These are phyloP conservation scores for Drosophila oshimai DNA, from an alignment of 1,140 invertebrate genomes.

Conservation along the genomic window DNA sequence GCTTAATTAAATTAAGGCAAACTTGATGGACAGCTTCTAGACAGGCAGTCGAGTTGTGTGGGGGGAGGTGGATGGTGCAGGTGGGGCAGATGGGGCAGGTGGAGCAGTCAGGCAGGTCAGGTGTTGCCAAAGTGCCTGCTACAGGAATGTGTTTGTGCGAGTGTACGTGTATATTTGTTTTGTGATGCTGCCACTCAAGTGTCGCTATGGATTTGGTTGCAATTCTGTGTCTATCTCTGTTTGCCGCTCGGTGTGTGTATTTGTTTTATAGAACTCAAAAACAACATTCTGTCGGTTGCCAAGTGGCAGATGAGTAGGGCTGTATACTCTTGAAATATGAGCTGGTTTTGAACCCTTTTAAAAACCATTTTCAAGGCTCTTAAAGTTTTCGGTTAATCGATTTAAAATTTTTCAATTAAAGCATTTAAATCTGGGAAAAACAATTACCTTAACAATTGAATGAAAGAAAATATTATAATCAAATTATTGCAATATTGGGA, in stretches of 20 bases:
- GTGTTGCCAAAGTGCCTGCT: conserved; percentile 64
- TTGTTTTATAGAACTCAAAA: conserved; percentile 40
- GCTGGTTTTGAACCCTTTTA: not conserved
- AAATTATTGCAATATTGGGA: too few relatives aligned
- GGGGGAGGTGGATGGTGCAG: not conserved
- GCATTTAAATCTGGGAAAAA: not conserved
- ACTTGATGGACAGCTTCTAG: conserved; percentile 78
- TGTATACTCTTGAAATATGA: conserved; percentile 18
- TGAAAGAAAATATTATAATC: too few relatives aligned
- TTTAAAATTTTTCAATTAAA: not conserved
- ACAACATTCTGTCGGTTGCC: conserved; percentile 35
- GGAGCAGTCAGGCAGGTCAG: conserved; percentile 31
- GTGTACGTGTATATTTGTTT: conserved; percentile 21
- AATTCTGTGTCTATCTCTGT: conserved; percentile 14
- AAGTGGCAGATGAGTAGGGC: conserved; percentile 21
- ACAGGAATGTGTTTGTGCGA: conserved; percentile 1
- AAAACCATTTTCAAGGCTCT: conserved; percentile 7
- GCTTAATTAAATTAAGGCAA: conserved; percentile 79
- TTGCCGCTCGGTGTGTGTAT: conserved; percentile 7
- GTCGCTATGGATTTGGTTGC: conserved; percentile 48
- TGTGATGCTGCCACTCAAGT: conserved; percentile 64
- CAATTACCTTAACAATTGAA: too few relatives aligned
- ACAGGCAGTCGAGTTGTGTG: conserved; percentile 43
- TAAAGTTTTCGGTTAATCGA: not conserved
- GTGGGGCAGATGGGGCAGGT: not conserved